A percentile compares a stretch with the other conserved stretches of the same genome.
Evolutionary conservation across 2,888 invertebrate genomes (phyloP).

Genomic region (Kryphioiulus occultus): DNA sequence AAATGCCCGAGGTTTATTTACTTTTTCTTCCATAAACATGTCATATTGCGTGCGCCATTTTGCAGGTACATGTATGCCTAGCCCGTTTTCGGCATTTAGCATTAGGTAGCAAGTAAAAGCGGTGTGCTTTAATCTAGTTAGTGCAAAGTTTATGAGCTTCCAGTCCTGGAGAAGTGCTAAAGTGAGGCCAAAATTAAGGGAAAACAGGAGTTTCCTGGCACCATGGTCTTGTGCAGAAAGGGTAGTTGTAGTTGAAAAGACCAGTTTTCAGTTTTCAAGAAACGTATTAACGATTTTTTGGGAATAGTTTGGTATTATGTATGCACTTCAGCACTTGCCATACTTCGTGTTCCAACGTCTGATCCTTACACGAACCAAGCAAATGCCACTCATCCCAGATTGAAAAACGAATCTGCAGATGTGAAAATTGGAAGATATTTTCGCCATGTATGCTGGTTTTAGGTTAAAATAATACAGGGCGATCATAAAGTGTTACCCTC

Average conservation of each 20-base stretch:
- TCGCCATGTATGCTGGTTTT: background rate
- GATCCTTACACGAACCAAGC: background rate
- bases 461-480: background rate
- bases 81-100: background rate
- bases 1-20: background rate
- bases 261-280: too few species aligned
- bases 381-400: background rate
- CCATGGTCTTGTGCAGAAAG: too few species aligned
- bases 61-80: background rate
- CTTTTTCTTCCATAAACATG: background rate
- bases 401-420: background rate
- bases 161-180: background rate
- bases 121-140: background rate
- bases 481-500: too few species aligned
- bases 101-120: background rate
- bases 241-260: too few species aligned
- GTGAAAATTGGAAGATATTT: background rate
- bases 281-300: background rate
- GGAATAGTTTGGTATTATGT: background rate
- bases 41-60: background rate
- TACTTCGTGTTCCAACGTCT: background rate
- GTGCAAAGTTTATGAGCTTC: background rate
- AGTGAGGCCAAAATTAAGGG: background rate
- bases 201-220: background rate
- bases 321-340: too few species aligned